Conservation (phyloP, 2,888 invertebrate species). For the Eupithecia subfuscata region DNA sequence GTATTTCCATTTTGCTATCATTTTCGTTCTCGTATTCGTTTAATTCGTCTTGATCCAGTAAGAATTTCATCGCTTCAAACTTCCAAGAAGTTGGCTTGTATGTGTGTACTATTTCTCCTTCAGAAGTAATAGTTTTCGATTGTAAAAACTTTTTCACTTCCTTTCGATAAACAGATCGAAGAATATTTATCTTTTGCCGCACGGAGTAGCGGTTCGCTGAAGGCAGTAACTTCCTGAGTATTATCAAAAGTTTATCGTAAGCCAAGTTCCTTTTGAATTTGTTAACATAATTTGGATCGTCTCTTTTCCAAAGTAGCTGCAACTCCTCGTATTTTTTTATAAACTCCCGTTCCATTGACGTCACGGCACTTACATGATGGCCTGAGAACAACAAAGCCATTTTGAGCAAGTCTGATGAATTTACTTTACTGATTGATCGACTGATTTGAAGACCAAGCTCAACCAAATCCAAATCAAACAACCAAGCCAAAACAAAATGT, state of each 20-base stretch:
- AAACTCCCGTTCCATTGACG: conserved; percentile 48
- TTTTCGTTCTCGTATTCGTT: conserved; percentile 24
- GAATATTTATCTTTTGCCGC: conserved; percentile 56
- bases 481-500: conserved; percentile 22
- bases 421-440: conserved; percentile 37
- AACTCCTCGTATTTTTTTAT: conserved; percentile 50
- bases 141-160: conserved; percentile 48
- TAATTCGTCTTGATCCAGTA: conserved; percentile 36
- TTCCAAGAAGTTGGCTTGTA: conserved; percentile 54
- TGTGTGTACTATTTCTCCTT: conserved; percentile 50
- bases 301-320: conserved; percentile 52
- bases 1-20: conserved; percentile 28
- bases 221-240: conserved; percentile 48
- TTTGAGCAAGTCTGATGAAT: conserved; percentile 28
- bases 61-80: conserved; percentile 51
- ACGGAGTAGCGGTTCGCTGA: conserved; percentile 48
- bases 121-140: conserved; percentile 45
- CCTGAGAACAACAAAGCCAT: conserved; percentile 24
- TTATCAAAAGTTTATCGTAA: conserved; percentile 46
- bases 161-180: conserved; percentile 56
- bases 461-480: conserved; percentile 8
- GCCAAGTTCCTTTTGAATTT: conserved; percentile 51
- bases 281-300: conserved; percentile 53
- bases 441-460: conserved; percentile 23
- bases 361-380: conserved; percentile 31